These are phyloP conservation scores for Troides aeacus DNA, from an alignment of 2,888 invertebrate species.

Conservation along the genomic window DNA sequence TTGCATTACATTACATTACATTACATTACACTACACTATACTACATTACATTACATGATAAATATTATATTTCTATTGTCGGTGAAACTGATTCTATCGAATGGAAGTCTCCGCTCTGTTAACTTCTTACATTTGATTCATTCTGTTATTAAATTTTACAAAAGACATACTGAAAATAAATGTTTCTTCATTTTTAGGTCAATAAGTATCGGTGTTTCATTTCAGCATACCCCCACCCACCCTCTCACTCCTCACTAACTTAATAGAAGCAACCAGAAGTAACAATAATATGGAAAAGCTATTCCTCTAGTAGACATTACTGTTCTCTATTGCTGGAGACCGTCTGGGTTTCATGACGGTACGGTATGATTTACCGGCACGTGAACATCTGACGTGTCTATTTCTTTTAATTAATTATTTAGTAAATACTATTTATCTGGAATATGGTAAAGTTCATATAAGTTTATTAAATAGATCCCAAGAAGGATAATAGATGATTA, in stretches of 20 bases:
- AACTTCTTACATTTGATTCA: conserved; percentile 72
- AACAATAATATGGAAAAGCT: too few relatives aligned
- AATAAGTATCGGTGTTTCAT: conserved; percentile 81
- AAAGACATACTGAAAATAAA: conserved; percentile 85
- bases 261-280: too few relatives aligned
- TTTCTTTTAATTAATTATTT: too few relatives aligned
- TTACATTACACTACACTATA: conserved; percentile 58
- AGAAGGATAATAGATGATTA: too few relatives aligned
- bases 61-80: conserved; percentile 78
- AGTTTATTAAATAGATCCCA: too few relatives aligned
- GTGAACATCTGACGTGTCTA: too few relatives aligned
- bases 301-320: too few relatives aligned
- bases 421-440: too few relatives aligned
- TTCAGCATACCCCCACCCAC: conserved; percentile 42
- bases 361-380: too few relatives aligned
- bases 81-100: conserved; percentile 74
- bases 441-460: too few relatives aligned
- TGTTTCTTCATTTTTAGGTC: conserved; percentile 87
- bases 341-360: too few relatives aligned
- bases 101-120: conserved; percentile 72
- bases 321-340: too few relatives aligned
- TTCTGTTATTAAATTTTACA: conserved; percentile 82
- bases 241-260: background rate
- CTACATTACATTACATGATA: conserved; percentile 47
- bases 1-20: conserved; percentile 30